phyloP scores from a whole-genome alignment of 2,888 invertebrate species.

The Dryobota labecula region DNA sequence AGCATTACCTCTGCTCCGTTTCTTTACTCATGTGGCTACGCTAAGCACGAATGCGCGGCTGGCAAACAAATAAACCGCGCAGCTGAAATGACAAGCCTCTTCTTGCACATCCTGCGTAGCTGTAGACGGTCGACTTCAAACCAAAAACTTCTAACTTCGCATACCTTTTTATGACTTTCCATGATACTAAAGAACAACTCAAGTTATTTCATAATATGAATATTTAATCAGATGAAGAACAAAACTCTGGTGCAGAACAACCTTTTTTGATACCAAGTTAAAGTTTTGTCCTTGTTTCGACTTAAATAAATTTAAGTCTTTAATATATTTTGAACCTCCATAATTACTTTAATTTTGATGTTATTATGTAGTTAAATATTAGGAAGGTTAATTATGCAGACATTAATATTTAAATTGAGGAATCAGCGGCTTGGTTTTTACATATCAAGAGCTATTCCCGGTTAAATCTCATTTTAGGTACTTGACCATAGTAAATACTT shows the following conservation, averaged over 20 bases:
- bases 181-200: constrained; percentile 1
- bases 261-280: constrained; percentile 10
- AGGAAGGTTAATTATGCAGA: not conserved
- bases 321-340: not conserved
- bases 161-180: not conserved
- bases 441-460: not conserved
- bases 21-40: no score
- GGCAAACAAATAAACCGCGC: not conserved
- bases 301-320: constrained; percentile 4
- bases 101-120: no score
- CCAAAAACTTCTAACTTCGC: not conserved
- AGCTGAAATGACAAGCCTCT: not conserved
- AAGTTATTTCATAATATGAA: constrained; percentile 16
- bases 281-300: constrained; percentile 10
- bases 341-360: not conserved
- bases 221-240: not conserved
- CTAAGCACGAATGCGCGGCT: no score
- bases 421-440: not conserved
- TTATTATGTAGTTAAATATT: not conserved
- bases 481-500: not conserved
- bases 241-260: not conserved
- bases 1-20: no score
- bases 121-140: not conserved
- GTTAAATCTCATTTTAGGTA: not conserved
- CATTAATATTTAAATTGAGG: not conserved